Evolutionary conservation across 2,888 invertebrate genomes (phyloP).

Genomic region (Odontothrips loti): DNA sequence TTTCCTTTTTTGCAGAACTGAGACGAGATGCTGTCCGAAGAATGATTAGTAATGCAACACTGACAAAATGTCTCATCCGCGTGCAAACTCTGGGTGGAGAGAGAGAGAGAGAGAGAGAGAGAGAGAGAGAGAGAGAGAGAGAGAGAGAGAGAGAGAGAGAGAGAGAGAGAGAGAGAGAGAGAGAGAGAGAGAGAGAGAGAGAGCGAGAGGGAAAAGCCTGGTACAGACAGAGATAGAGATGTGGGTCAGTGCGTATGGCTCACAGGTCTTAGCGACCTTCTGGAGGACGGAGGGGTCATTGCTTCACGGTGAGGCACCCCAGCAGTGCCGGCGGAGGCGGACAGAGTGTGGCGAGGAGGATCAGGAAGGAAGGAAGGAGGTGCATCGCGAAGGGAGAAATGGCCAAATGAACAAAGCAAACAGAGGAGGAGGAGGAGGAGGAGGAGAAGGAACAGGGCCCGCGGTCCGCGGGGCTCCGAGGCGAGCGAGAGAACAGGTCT

Average conservation of each 20-base stretch:
- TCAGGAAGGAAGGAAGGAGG: background rate
- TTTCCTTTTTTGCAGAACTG: background rate
- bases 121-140: background rate
- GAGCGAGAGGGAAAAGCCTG: background rate
- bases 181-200: background rate
- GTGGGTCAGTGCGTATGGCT: background rate
- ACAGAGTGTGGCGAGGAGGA: background rate
- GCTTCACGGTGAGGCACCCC: background rate
- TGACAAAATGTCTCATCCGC: background rate
- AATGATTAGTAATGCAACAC: too few species aligned
- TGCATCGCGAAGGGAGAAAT: background rate
- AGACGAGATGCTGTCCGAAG: background rate
- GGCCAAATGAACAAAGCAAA: background rate
- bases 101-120: background rate
- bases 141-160: background rate
- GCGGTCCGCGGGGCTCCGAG: background rate
- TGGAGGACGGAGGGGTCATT: background rate
- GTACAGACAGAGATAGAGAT: background rate
- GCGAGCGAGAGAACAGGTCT: slow-evolving; percentile 12
- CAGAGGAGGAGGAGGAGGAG: background rate
- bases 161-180: slow-evolving; percentile 6
- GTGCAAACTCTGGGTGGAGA: background rate
- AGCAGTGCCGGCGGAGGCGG: background rate
- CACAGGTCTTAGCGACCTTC: background rate
- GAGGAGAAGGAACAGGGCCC: background rate